Evolutionary conservation across 2,888 invertebrate genomes (phyloP).

Genomic region (Andrena chrysosceles): DNA sequence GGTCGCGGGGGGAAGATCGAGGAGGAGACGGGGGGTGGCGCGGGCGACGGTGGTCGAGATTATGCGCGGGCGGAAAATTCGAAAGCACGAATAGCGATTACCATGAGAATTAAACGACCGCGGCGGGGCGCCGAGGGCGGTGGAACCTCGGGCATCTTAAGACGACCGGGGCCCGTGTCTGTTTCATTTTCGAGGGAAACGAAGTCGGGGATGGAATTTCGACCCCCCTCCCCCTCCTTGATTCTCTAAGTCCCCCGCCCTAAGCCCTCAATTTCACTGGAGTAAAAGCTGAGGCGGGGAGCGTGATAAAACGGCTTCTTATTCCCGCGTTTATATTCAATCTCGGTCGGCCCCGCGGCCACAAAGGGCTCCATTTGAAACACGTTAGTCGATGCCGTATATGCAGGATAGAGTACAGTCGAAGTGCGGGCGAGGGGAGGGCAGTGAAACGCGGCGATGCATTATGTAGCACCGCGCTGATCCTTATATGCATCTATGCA

Average conservation of each 20-base stretch:
- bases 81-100: conserved; percentile 63
- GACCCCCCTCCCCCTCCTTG: not conserved
- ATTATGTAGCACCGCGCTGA: conserved; percentile 82
- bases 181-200: conserved; percentile 70
- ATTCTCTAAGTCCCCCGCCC: conserved; percentile 76
- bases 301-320: conserved; percentile 84
- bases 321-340: conserved; percentile 85
- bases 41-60: conserved; percentile 13
- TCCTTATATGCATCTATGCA: conserved; percentile 82
- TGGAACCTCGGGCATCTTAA: conserved; percentile 18
- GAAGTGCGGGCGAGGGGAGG: conserved; percentile 7
- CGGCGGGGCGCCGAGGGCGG: conserved; percentile 17
- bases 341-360: conserved; percentile 77
- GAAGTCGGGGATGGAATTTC: conserved; percentile 64
- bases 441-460: conserved; percentile 75
- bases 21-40: not conserved
- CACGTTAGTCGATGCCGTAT: conserved; percentile 79
- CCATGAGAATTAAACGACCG: conserved; percentile 66
- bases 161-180: conserved; percentile 41
- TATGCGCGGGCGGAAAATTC: conserved; percentile 51
- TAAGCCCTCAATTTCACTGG: conserved; percentile 84
- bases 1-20: not conserved
- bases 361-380: conserved; percentile 83
- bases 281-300: conserved; percentile 80
- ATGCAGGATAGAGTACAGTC: conserved; percentile 58